A percentile compares a stretch with the other conserved stretches of the same genome.
phyloP scores from a whole-genome alignment of 2,113 vertebrate genomes.

The Tiliqua scincoides region DNA sequence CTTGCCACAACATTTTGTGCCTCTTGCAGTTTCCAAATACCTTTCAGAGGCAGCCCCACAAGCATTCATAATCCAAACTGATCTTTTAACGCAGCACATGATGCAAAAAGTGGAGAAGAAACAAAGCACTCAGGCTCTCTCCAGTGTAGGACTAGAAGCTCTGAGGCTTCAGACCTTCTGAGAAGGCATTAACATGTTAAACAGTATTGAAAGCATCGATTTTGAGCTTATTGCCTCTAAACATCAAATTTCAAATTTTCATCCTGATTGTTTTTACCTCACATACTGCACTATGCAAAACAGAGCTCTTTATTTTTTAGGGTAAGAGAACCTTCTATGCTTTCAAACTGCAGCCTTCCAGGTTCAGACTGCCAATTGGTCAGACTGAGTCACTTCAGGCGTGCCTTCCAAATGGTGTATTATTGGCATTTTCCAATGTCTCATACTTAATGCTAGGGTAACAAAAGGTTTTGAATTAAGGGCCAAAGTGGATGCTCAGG shows the following conservation, averaged over 20 bases:
- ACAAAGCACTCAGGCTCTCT: background rate
- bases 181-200: conserved; percentile 45
- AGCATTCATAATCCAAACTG: too few species aligned
- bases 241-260: conserved; percentile 35
- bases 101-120: conserved; percentile 30
- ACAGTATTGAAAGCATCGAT: conserved; percentile 48
- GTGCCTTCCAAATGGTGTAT: conserved; percentile 27
- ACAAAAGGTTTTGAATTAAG: conserved; percentile 51
- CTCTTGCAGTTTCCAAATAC: too few species aligned
- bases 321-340: conserved; percentile 51
- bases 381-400: conserved; percentile 49
- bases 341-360: conserved; percentile 67
- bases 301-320: conserved; percentile 49
- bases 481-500: too few species aligned
- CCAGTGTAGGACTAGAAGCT: background rate
- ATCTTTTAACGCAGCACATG: background rate
- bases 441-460: conserved; percentile 33
- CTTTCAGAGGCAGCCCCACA: too few species aligned
- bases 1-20: too few species aligned
- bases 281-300: conserved; percentile 32
- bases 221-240: conserved; percentile 47
- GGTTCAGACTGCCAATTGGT: background rate
- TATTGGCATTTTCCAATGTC: conserved; percentile 51
- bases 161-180: conserved; percentile 45
- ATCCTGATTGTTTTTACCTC: conserved; percentile 44